Evolutionary conservation across 2,888 invertebrate species (phyloP), one percentile per base, ranked within the genome.

Genomic region (Cryptocheilus praepositus): DNA sequence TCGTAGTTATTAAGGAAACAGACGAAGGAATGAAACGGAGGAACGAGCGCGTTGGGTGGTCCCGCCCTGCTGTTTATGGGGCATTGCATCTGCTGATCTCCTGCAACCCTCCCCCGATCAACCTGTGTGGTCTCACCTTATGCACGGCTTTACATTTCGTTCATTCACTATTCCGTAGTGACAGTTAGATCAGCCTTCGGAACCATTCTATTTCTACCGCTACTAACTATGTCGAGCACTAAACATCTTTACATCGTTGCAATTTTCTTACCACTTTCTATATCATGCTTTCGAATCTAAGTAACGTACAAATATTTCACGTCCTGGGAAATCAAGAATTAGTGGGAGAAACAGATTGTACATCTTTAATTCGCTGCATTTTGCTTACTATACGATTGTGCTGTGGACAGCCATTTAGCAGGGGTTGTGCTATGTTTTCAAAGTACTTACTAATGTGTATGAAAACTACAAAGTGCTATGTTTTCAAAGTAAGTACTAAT

Each of bases 1-100:
- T 83, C 81, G 79, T 79, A 85, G 83, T 86, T 86, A 86, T 86
- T 86, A 84, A 86, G 85, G 85, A 84, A 86, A 85, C 79, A 77
- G 79, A 79, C 84, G 85, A 85, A 85, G 79, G 80, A 79, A 75
- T 78, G 80, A 74, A 74, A 72, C 77, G 74, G 71, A 77, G 79
- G 76, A 74, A 76, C 67, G 72, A 67, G 73, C 88, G 81, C 80
- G 85, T 84, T 87, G 87, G 87, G 88, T 88, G 87, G 88, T 88
- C 87, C 80, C 76, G 80, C 74, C 81, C 83, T 82, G 85, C 86
- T 87, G 85, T 88, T 87, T 88, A 87, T 86, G 87, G 86, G 84
- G 84, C 86, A 86, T 83, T 84, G 84, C 85, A 85, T 84, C 83
- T 82, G 83, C 83, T 82, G 82, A 81, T 81, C 85, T 83, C 81